phyloP scores from a whole-genome alignment of 2,113 vertebrate genomes.

The Pseudonaja textilis region DNA sequence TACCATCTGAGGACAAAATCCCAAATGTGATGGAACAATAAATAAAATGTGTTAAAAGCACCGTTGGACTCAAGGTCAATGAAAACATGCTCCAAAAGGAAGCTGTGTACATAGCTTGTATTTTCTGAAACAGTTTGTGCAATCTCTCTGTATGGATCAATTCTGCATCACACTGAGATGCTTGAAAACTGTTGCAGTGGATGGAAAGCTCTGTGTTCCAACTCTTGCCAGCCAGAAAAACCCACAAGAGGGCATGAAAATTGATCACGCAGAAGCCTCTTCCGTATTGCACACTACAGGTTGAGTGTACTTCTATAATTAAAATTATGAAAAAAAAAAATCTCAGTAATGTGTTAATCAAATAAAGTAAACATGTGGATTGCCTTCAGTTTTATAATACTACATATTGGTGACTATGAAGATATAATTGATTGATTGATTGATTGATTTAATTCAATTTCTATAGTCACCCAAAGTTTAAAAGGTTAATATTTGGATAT shows the following conservation, averaged over 20 bases:
- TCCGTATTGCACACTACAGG: neutral
- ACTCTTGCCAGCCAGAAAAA: neutral
- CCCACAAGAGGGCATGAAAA: neutral
- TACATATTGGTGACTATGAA: neutral
- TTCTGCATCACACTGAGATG: neutral
- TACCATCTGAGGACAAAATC: neutral
- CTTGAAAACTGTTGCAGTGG: neutral
- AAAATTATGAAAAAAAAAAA: neutral
- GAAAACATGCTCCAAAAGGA: neutral
- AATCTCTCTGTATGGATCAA: neutral
- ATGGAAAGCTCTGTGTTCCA: neutral
- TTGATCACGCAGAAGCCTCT: neutral
- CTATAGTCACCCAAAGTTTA: neutral
- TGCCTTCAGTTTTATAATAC: neutral
- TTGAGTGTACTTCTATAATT: neutral
- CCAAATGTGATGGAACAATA: neutral
- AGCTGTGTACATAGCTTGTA: neutral
- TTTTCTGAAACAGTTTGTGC: neutral
- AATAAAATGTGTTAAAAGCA: neutral
- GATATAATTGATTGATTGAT: neutral
- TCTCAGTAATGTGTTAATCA: neutral
- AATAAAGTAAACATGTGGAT: neutral
- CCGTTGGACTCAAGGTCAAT: neutral
- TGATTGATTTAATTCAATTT: neutral
- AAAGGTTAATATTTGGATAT: no score